phyloP scores from a whole-genome alignment of 2,888 invertebrate genomes.

The Cantharis nigra region DNA sequence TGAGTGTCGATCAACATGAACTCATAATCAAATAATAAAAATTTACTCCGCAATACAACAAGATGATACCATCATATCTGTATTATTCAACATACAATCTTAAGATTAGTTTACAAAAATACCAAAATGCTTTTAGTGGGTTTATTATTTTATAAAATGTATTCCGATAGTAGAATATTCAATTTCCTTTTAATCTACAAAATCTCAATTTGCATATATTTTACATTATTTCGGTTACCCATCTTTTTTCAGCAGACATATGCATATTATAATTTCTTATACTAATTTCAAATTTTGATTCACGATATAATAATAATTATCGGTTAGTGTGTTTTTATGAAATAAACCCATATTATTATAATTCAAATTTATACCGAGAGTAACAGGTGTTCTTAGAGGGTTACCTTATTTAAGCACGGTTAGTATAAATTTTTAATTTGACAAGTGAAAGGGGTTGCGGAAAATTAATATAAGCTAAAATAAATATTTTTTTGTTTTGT shows the following conservation, averaged over 20 bases:
- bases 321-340: neutral
- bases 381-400: neutral
- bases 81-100: neutral
- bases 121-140: neutral
- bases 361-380: neutral
- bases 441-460: neutral
- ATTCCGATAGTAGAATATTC: neutral
- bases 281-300: neutral
- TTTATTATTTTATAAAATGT: neutral
- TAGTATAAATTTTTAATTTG: conserved; percentile 10
- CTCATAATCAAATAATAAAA: neutral
- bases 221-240: neutral
- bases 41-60: neutral
- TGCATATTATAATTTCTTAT: neutral
- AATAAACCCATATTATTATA: neutral
- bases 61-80: neutral
- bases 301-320: neutral
- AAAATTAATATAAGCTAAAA: neutral
- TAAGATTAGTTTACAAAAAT: neutral
- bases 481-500: neutral
- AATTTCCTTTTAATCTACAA: neutral
- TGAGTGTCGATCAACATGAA: neutral
- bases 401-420: neutral
- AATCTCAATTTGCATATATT: neutral
- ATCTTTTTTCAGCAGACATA: neutral